Base-by-base conservation (phyloP, 2,888 invertebrate species). In the Meganola albula region DNA sequence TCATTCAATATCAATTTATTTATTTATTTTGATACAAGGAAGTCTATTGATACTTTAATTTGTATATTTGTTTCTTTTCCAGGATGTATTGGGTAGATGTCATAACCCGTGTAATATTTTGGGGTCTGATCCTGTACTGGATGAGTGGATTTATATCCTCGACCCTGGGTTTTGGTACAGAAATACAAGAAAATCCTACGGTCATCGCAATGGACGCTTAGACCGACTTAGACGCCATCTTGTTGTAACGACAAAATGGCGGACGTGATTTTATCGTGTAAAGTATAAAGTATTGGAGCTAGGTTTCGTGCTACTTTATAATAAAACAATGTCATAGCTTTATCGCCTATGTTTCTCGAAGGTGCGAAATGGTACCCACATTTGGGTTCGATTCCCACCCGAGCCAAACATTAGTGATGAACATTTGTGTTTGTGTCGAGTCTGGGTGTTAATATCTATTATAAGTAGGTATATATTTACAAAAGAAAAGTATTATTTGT, bases 51-150 rank as follows among this genome's bases (percentile, higher is more conserved):
- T n/a, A n/a, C n/a, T n/a, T n/a, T n/a, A n/a, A n/a, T n/a, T n/a
- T n/a, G n/a, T n/a, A n/a, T n/a, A n/a, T n/a, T n/a, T n/a, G n/a
- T n/a, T n/a, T 57, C 90, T 80, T 0, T 38, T 43, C 1, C 88
- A 97, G 97, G 31, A 96, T 97, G 94, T 96, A 93, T 84, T 91
- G 89, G 75, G 91, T 96, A 4, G 96, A 97, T 63, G 78, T 91
- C 16, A 64, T 95, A 2, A 89, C 91, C 24, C 91, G 93, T 57
- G 85, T 90, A 1, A 58, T 93, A 10, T 91, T 94, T 75, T 87
- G 90, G 65, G 82, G 84, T 2, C 76, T 91, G 3, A 53, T 93
- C n/a, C 53, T 91, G 6, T 93, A 89, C 70, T 82, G 85, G 68
- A 24, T 83, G 13, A 75, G 73, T 8, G 80, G 84, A 0, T 75